Evolutionary conservation across 2,888 invertebrate genomes (phyloP), one percentile per base, ranked within the genome.

Genomic region (Drosophila prolongata): DNA sequence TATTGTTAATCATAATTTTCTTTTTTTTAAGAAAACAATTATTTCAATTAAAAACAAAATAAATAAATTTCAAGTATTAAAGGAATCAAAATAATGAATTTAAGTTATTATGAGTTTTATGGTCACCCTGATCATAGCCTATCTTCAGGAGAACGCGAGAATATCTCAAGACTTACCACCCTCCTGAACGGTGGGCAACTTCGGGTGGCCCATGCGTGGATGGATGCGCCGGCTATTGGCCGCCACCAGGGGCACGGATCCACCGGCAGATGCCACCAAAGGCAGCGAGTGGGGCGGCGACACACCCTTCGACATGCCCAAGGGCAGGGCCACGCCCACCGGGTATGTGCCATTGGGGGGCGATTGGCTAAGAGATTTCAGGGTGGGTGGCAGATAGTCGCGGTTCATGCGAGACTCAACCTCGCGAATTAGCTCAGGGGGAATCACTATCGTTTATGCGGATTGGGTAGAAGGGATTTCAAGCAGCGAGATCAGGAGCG

Each of bases 371-470:
- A 76, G 91, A 73, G 58, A 91, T 86, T 91, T 92, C 56, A 92
- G 82, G 53, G 95, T 95, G 71, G 96, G 95, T 58, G 96, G 96
- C 87, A 96, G 93, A 92, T 96, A 95, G 89, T 96, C 95, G 80
- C 95, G 93, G 91, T 96, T 96, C 97, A 97, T 97, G 91, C 97
- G 94, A 85, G 95, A 95, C 93, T 97, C 97, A 80, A 97, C 97
- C 91, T 97, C 97, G 95, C 96, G 95, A 83, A 97, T 96, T 92
- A 97, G 94, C 92, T 97, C 97, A 77, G 97, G 96, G 92, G 96
- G 96, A 93, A 97, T 97, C 90, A 96, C 97, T 97, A 94, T 27
- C 38, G 19, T 42, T 42, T 44, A 38, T 16, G 35, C 49, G 42
- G 55, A 9, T 71, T 11, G 30, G 54, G 59, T 24, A 1, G 3